A percentile compares a stretch with the other conserved stretches of the same genome.
Conservation (phyloP, 2,888 invertebrate genomes). For the Microctonus hyperodae region DNA sequence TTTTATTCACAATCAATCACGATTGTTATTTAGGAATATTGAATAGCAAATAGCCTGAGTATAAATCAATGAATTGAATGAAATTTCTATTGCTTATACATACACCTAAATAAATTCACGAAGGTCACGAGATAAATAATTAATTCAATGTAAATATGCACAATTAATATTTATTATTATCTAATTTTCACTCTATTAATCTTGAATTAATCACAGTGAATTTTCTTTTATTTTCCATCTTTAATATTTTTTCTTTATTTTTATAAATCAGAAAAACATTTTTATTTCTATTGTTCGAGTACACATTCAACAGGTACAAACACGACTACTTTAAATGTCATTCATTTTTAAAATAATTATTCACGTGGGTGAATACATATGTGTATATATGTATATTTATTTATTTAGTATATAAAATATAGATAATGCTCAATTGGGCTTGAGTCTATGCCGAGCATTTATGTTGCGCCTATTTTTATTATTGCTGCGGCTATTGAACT, state of each 20-base stretch:
- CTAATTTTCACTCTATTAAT: slow-evolving; percentile 8
- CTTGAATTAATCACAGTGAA: neutral
- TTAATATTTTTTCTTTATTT: neutral
- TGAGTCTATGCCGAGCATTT: neutral
- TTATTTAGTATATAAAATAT: neutral
- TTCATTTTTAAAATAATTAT: neutral
- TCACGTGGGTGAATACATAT: neutral
- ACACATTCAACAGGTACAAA: neutral
- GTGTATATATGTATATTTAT: neutral
- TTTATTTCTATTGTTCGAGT: neutral
- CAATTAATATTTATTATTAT: slow-evolving; percentile 13
- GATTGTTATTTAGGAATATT: slow-evolving; percentile 18
- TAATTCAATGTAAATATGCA: slow-evolving; percentile 28
- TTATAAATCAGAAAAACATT: too few relatives aligned
- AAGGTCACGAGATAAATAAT: slow-evolving; percentile 37
- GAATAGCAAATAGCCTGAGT: neutral
- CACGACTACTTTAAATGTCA: neutral
- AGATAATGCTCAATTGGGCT: neutral
- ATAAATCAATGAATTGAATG: slow-evolving; percentile 38
- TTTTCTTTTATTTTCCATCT: neutral
- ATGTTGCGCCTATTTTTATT: neutral
- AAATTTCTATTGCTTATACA: slow-evolving; percentile 44
- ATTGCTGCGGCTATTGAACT: neutral
- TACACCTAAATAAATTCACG: slow-evolving; percentile 28
- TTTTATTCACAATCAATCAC: neutral